Percentiles rank a stretch among this genome's conserved stretches.
phyloP scores from a whole-genome alignment of 1,140 invertebrate species.

The Drosophila kepulauana region DNA sequence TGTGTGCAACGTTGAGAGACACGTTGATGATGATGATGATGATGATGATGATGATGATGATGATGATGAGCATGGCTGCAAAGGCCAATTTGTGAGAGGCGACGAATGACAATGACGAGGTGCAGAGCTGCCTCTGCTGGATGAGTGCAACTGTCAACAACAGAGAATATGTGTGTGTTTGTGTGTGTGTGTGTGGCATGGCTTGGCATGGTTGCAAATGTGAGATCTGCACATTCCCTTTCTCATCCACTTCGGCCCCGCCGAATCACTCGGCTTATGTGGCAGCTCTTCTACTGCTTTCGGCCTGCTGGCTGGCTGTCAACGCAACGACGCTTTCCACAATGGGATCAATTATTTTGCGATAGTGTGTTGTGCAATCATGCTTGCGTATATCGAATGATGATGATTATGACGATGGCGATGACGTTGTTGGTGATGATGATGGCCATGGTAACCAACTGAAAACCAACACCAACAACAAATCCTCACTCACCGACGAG shows the following conservation, averaged over 20 bases:
- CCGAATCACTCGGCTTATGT: neutral
- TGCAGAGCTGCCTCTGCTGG: conserved; percentile 7
- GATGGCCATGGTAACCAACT: conserved; percentile 10
- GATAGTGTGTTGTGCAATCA: conserved; percentile 64
- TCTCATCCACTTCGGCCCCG: neutral
- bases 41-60: conserved; percentile 10
- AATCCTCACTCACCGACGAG: neutral
- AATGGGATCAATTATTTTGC: conserved; percentile 81
- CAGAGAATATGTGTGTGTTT: conserved; percentile 62
- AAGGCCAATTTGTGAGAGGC: conserved; percentile 52
- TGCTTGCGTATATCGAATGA: conserved; percentile 40
- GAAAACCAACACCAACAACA: conserved; percentile 18
- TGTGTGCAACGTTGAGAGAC: conserved; percentile 11
- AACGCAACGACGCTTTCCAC: conserved; percentile 67
- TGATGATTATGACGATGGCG: conserved; percentile 10
- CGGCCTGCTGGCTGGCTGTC: conserved; percentile 49
- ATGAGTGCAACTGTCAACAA: conserved; percentile 58
- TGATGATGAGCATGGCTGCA: conserved; percentile 22
- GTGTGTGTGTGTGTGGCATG: conserved; percentile 1
- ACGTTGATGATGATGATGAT: conserved; percentile 1
- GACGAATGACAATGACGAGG: conserved; percentile 32
- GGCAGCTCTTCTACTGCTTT: neutral
- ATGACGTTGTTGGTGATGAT: conserved; percentile 6
- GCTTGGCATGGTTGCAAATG: conserved; percentile 35
- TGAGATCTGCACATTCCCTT: neutral